Evolutionary conservation across 2,113 vertebrate genomes (phyloP).

Genomic region (Tamias sibiricus): DNA sequence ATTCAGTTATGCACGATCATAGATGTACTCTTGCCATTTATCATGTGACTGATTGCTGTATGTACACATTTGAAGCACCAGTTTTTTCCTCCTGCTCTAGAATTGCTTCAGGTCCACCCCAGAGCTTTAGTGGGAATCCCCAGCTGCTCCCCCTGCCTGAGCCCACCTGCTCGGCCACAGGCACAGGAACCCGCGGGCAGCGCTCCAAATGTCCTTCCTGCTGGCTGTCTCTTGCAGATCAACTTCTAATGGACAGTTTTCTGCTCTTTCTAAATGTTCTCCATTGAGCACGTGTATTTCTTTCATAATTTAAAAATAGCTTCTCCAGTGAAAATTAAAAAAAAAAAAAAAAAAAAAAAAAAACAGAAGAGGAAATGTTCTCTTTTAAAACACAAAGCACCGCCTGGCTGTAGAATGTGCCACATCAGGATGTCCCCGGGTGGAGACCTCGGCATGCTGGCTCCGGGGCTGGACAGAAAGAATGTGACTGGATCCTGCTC

Average conservation of each 20-base stretch:
- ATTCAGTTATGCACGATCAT: neutral
- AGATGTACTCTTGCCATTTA: neutral
- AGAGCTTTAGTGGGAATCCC: neutral
- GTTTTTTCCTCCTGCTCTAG: neutral
- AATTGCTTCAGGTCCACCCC: neutral
- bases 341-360: neutral
- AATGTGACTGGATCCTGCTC: constrained; percentile 43
- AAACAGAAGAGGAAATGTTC: constrained; percentile 47
- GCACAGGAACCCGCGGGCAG: neutral
- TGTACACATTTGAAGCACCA: neutral
- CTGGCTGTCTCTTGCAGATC: neutral
- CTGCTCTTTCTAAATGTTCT: constrained; percentile 46
- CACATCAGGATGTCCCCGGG: constrained; percentile 60
- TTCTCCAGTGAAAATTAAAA: neutral
- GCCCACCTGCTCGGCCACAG: neutral
- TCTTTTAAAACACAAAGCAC: constrained; percentile 63
- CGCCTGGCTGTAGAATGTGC: constrained; percentile 49
- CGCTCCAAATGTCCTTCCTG: neutral
- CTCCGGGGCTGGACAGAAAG: constrained; percentile 63
- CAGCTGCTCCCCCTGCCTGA: neutral
- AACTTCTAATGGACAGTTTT: neutral
- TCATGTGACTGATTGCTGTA: neutral
- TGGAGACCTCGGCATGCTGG: constrained; percentile 57
- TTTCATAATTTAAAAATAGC: constrained; percentile 46
- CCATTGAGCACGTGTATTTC: neutral